Evolutionary conservation across 1,140 invertebrate genomes (phyloP).

Genomic region (Caenorhabditis briggsae): DNA sequence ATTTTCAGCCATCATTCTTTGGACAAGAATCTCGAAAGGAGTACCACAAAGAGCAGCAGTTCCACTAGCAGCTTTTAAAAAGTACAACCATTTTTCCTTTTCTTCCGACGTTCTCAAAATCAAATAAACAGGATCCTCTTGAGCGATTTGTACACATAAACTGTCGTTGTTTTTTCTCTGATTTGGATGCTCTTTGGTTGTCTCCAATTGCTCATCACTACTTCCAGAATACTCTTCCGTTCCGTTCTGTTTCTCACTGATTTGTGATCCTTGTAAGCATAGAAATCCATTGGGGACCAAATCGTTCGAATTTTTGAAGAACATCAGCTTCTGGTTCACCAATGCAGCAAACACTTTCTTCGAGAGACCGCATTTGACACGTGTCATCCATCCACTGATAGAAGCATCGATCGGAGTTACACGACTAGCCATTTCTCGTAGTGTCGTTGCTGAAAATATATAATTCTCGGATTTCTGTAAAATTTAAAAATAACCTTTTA

Average conservation of each 20-base stretch:
- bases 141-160: slow-evolving; percentile 48
- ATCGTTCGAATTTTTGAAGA: slow-evolving; percentile 72
- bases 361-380: slow-evolving; percentile 72
- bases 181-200: slow-evolving; percentile 51
- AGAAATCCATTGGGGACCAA: slow-evolving; percentile 68
- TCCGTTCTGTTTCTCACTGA: slow-evolving; percentile 68
- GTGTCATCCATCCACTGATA: slow-evolving; percentile 69
- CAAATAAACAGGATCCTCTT: slow-evolving; percentile 72
- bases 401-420: slow-evolving; percentile 64
- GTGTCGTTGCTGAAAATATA: slow-evolving; percentile 65
- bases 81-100: slow-evolving; percentile 75
- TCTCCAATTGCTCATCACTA: slow-evolving; percentile 63
- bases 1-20: slow-evolving; percentile 67
- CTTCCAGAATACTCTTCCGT: slow-evolving; percentile 69
- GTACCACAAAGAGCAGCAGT: slow-evolving; percentile 69
- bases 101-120: slow-evolving; percentile 70
- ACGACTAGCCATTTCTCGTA: slow-evolving; percentile 67
- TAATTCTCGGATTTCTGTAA: neutral
- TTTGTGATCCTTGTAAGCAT: slow-evolving; percentile 68
- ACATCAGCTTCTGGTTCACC: slow-evolving; percentile 70
- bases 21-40: slow-evolving; percentile 66
- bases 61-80: slow-evolving; percentile 68
- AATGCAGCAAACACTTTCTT: slow-evolving; percentile 69
- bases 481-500: slow-evolving; percentile 37
- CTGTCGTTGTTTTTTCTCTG: slow-evolving; percentile 54